Evolutionary conservation across 2,113 vertebrate species (phyloP), one percentile per base, ranked within the genome.

Genomic region (Sinocyclocheilus grahami): DNA sequence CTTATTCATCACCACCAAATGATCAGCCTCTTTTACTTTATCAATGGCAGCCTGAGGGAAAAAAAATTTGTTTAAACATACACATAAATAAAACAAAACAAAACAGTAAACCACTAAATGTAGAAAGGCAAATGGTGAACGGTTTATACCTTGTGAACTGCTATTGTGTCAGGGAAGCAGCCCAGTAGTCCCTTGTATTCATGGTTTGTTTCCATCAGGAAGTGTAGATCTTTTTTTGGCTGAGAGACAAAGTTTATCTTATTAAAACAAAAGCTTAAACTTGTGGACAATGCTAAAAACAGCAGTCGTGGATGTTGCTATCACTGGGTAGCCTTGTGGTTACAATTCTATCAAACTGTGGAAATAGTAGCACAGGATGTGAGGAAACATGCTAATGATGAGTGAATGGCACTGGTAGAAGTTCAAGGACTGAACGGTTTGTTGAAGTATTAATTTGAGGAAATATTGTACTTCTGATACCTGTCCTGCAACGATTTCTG

Each of bases 151-250:
- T 96, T 97, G 90, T 97, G 96, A 84, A 96, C 94, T 69, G 93
- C 95, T 39, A 97, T 95, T 69, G 96, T 97, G 76, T 97, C 96
- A 9, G 96, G 96, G 91, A 97, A 97, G 90, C 96, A 97, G 88
- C 96, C 96, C 5, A 97, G 95, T 83, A 97, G 95, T 55, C 96
- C 96, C 80, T 96, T 97, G 72, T 97, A 97, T 75, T 97, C 96
- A 0, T 94, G 95, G 86, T 96, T 97, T 76, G 95, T 96, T 87
- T 97, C 96, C 96, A 97, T 96, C 90, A 97, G 93, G 91, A 95
- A 97, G 78, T 97, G 96, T 55, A 97, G 95, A 83, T 97, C 96
- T 90, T 96, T 96, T 93, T 93, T 96, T 12, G 96, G 96, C 96
- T 97, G 85, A 92, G 80, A 58, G 82, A 86, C 18, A 33, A 78